Percentiles rank a stretch among this genome's conserved stretches.
These are phyloP conservation scores for Tenthredo distinguenda DNA, from an alignment of 2,888 invertebrate species.

Conservation along the genomic window DNA sequence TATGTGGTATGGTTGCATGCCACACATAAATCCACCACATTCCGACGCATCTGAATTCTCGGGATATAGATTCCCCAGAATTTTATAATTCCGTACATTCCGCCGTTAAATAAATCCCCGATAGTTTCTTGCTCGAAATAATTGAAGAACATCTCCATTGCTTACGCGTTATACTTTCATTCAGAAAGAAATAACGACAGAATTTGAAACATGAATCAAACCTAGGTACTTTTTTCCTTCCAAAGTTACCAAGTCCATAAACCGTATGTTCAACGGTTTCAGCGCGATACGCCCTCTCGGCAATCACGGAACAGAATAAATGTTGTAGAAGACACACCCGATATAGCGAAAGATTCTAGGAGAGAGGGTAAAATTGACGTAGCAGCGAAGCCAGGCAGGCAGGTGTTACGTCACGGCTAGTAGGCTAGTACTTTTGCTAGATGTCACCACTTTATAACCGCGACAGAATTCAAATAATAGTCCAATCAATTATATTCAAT, in stretches of 20 bases:
- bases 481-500: too few relatives aligned
- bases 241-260: not conserved
- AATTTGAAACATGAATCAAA: not conserved
- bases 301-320: not conserved
- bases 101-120: not conserved
- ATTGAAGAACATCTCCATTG: not conserved
- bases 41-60: not conserved
- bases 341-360: slow-evolving; percentile 15
- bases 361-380: slow-evolving; percentile 61
- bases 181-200: not conserved
- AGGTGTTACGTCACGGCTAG: not conserved
- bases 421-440: too few relatives aligned
- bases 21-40: not conserved
- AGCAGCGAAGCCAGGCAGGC: slow-evolving; percentile 57
- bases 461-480: too few relatives aligned
- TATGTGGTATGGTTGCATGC: not conserved
- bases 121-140: not conserved
- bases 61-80: not conserved
- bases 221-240: not conserved
- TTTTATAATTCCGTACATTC: not conserved
- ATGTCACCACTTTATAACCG: too few relatives aligned
- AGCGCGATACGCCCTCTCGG: slow-evolving; percentile 15
- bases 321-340: slow-evolving; percentile 1
- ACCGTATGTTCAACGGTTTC: not conserved
- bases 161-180: not conserved